Percentiles rank a stretch among this genome's conserved stretches.
Conservation (phyloP, 2,888 invertebrate genomes). For the Caenorhabditis sinica region DNA sequence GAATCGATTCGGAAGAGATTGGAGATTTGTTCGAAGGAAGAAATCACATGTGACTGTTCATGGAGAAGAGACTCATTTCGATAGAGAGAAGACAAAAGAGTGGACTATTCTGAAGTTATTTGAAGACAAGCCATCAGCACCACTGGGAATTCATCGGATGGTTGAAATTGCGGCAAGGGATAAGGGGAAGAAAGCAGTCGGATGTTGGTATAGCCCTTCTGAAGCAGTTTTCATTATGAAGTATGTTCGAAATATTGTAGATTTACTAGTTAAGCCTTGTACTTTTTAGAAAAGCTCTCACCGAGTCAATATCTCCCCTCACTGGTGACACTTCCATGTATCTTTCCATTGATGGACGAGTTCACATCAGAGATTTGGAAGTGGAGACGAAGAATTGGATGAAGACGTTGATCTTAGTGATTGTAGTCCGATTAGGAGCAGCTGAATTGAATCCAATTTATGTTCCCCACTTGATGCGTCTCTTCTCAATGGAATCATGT, state of each 20-base stretch:
- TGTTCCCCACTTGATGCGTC: slow-evolving; percentile 90
- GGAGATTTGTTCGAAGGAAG: slow-evolving; percentile 56
- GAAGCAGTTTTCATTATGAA: slow-evolving; percentile 74
- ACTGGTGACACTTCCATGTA: slow-evolving; percentile 69
- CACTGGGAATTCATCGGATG: slow-evolving; percentile 76
- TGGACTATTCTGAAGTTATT: slow-evolving; percentile 73
- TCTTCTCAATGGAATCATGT: slow-evolving; percentile 91
- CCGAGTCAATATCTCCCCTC: slow-evolving; percentile 68
- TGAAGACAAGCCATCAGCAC: slow-evolving; percentile 71
- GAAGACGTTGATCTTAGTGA: slow-evolving; percentile 74
- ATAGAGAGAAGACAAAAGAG: slow-evolving; percentile 55
- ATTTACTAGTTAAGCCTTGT: neutral
- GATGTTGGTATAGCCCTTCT: slow-evolving; percentile 78
- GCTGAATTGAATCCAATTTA: slow-evolving; percentile 86
- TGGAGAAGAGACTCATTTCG: slow-evolving; percentile 29
- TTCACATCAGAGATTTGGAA: slow-evolving; percentile 71
- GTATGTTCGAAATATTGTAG: slow-evolving; percentile 18
- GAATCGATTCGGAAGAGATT: slow-evolving; percentile 91
- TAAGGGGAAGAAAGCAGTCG: slow-evolving; percentile 71
- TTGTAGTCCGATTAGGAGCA: slow-evolving; percentile 77
- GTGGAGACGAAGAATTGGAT: slow-evolving; percentile 75
- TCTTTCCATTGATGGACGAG: slow-evolving; percentile 72
- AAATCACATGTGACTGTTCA: slow-evolving; percentile 33
- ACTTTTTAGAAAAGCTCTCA: slow-evolving; percentile 72
- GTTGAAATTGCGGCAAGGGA: slow-evolving; percentile 62